Base-by-base conservation (phyloP, 2,888 invertebrate species). In the Tipula helvola region DNA sequence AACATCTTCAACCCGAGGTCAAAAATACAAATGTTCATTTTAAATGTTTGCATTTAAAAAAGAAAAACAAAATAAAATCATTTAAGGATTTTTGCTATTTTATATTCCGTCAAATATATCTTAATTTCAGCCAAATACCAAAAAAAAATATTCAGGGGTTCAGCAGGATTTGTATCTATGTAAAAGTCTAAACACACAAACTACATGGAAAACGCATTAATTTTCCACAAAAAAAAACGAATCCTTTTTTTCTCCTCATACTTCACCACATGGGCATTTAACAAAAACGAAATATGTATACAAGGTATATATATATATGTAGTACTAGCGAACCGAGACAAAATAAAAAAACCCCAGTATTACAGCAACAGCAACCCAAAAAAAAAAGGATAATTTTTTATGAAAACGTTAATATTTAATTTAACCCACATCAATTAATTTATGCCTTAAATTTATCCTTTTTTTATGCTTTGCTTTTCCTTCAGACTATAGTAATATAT, bases 141-240 rank as follows among this genome's bases (percentile, higher is more conserved):
- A 71, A 71, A 71, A 4, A 13, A 47, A 47, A 47, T 5, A 41
- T 41, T 41, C 1, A 3, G 3, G 39, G 39, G 7, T 10, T 5
- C 3, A 44, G 16, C 28, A 28, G 71, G 71, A 71, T 71, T 71
- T 71, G 71, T 71, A 71, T 71, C 28, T 71, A 28, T 28, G 28
- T 28, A 28, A 28, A 28, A 28, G 8, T 71, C 28, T 71, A 18
- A 71, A 71, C 10, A 71, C 28, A 71, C 71, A 71, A 71, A 71
- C 71, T 71, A 71, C 71, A 71, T 71, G 71, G 71, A 71, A 71
- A 71, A 71, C 71, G 71, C 71, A 71, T 71, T 71, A 71, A 71
- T 71, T 71, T 71, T 71, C 12, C 0, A 71, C 28, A 71, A 28
- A 28, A 12, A 71, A 71, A 71, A n/a, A 57, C 4, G 28, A 71